Base-by-base conservation (phyloP, 2,797 vertebrate genomes). In the Microcaecilia unicolor region DNA sequence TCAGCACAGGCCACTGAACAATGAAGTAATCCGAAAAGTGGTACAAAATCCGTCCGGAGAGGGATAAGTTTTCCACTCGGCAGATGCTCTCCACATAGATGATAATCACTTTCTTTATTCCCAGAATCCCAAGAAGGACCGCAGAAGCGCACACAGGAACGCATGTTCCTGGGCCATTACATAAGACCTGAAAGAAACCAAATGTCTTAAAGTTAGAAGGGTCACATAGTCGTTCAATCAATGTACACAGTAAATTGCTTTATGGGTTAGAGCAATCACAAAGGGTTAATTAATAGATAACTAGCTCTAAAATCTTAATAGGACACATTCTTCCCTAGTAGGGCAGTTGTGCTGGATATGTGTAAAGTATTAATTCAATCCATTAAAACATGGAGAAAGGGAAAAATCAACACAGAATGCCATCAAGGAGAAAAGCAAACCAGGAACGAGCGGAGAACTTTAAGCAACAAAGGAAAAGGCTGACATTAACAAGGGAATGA, bases 71-170 rank as follows among this genome's bases (percentile, higher is more conserved):
- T 67, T 97, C 83, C 27, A 97, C 92, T 1, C 92, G 80, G 66
- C 93, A 98, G 62, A 98, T 76, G 60, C 93, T 98, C 53, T 97
- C 95, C 10, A 93, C 82, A 3, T 93, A 98, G 54, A 97, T 80
- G 25, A 96, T 81, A 46, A 81, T 48, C 34, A 93, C 76, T 69
- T 80, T 92, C 80, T 97, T 94, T 41, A 93, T 41, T 60, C 88
- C 84, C 30, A 96, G 64, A 32, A 92, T 67, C 30, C 87, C 84
- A 11, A 97, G 86, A 14, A 97, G 76, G 42, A 96, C 69, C 35
- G 81, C 90, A n/a, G 86, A 85, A 21, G 74, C 7, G 42, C 91
- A 95, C 28, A 94, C 60, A 21, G 93, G 95, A 55, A 96, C 67
- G 18, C 93, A 98, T 1, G 93, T 98, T 44, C 93, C 95, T 0